Conservation (phyloP, 2,888 invertebrate genomes). For the Limnephilus marmoratus region DNA sequence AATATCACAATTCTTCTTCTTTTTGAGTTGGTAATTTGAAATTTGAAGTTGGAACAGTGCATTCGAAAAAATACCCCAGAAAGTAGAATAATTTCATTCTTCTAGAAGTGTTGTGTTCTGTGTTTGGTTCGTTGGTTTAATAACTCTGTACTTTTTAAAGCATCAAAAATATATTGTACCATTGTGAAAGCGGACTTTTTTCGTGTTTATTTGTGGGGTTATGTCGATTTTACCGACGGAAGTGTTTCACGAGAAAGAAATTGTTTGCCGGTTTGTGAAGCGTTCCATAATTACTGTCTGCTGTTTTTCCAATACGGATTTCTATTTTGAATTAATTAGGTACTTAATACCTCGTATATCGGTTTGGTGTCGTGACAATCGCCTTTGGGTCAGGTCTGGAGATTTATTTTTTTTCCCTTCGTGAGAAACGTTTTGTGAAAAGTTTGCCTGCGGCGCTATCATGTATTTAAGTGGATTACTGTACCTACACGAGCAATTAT, state of each 20-base stretch:
- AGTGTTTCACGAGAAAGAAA: not conserved
- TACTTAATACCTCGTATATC: not conserved
- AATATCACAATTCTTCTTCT: not conserved
- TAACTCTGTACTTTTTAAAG: not conserved
- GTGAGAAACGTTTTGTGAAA: too few species aligned
- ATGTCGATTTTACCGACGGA: not conserved
- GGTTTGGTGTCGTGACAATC: not conserved
- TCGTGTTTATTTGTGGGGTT: not conserved
- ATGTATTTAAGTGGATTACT: too few species aligned
- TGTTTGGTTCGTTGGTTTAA: not conserved
- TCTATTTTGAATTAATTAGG: not conserved
- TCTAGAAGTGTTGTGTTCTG: not conserved
- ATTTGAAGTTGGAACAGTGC: conserved; percentile 12
- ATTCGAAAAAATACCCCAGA: not conserved
- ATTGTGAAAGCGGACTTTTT: not conserved
- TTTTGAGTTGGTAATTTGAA: not conserved
- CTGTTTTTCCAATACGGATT: not conserved
- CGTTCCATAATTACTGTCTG: not conserved
- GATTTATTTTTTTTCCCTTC: not conserved
- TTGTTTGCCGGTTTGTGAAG: not conserved
- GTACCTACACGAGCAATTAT: too few species aligned
- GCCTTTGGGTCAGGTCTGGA: not conserved
- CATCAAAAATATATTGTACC: not conserved
- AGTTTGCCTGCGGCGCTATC: too few species aligned
- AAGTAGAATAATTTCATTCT: not conserved